Base-by-base conservation (phyloP, 2,888 invertebrate species). In the Volucella zonaria region DNA sequence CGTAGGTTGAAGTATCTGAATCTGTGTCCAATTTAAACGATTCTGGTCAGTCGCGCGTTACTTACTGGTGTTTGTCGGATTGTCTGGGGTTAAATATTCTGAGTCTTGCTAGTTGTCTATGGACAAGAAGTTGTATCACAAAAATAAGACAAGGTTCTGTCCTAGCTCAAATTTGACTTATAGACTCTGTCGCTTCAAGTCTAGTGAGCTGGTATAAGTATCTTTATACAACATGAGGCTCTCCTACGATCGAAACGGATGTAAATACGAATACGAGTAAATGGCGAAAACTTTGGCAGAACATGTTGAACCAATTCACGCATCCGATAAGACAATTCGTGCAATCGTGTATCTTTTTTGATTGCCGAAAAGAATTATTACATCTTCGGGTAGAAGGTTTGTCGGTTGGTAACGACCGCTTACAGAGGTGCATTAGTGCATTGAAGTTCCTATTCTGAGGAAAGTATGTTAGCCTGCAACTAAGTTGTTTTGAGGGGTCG, bases 1-100 rank as follows among this genome's bases (percentile, higher is more conserved):
- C 85, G 85, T 85, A 85, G 80, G 85, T 85, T 85, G 81, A 73
- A 67, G 73, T 85, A 85, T 77, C 81, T 47, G 73, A 85, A 85
- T 85, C 81, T 73, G 81, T 85, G 81, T 85, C 85, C 85, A 85
- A 85, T 85, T 85, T 85, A 85, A 85, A 85, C 81, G 85, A 77
- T 85, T 85, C 76, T 74, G 77, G 67, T 82, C 73, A 71, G 67
- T 51, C 31, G 78, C 78, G 66, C 71, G 83, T 73, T 85, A 76
- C 83, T 70, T 71, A 71, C 75, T 64, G 78, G 70, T 71, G 56
- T 80, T 61, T 75, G 58, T 15, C 71, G 66, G 62, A 62, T n/a
- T 56, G 62, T 67, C 67, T 42, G 61, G 23, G 75, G 83, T 76
- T 85, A 76, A 76, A 76, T 76, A 76, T 76, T 61, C 74, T 51